Percentiles rank a stretch among this genome's conserved stretches.
Conservation (phyloP, 1,140 invertebrate genomes). For the Chlorops oryzae region DNA sequence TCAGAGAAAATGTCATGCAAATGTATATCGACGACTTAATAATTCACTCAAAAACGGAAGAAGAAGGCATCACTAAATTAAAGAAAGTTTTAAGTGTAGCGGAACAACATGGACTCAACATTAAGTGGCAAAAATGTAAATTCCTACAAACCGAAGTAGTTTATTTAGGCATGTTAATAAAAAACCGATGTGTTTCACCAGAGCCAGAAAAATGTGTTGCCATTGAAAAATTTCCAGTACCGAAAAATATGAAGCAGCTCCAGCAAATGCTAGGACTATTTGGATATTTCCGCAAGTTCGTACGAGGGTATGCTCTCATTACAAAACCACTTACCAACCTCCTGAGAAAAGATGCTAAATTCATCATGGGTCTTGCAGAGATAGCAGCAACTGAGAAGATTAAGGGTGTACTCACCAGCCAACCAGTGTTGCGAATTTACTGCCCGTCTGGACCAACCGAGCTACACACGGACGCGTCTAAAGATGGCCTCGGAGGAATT, state of each 20-base stretch:
- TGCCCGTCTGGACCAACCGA: neutral
- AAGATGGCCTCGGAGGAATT: neutral
- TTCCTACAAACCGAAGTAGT: slow-evolving; percentile 20
- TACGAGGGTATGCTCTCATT: slow-evolving; percentile 20
- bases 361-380: neutral
- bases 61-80: slow-evolving; percentile 9
- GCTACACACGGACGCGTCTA: neutral
- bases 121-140: slow-evolving; percentile 15
- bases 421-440: neutral
- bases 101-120: slow-evolving; percentile 6
- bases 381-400: slow-evolving; percentile 11
- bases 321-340: slow-evolving; percentile 24
- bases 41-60: slow-evolving; percentile 6
- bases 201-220: slow-evolving; percentile 17
- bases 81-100: slow-evolving; percentile 9
- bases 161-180: slow-evolving; percentile 23
- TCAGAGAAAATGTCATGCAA: slow-evolving; percentile 9
- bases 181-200: slow-evolving; percentile 29
- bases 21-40: slow-evolving; percentile 22
- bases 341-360: slow-evolving; percentile 7
- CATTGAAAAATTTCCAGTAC: slow-evolving; percentile 28
- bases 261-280: slow-evolving; percentile 35
- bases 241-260: slow-evolving; percentile 25
- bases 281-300: slow-evolving; percentile 37
- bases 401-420: too few species aligned